These are phyloP conservation scores for Rousettus leschenaultii DNA, from an alignment of 2,113 vertebrate species.

Conservation along the genomic window DNA sequence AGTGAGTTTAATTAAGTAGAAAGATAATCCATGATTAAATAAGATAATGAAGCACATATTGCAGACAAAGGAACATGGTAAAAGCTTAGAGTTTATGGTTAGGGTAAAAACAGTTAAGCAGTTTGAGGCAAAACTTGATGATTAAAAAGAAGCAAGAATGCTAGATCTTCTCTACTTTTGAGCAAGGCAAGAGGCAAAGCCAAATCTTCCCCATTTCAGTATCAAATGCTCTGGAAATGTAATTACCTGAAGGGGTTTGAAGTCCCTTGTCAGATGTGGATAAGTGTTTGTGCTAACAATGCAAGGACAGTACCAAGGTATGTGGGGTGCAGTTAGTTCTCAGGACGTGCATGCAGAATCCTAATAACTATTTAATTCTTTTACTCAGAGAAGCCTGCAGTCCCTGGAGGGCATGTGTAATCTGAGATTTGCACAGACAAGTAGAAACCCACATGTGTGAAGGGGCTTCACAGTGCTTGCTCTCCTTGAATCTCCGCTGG, in stretches of 20 bases:
- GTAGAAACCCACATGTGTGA: background rate
- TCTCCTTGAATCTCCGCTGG: background rate
- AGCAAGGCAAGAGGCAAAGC: background rate
- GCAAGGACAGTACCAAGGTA: background rate
- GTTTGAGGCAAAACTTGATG: conserved; percentile 19
- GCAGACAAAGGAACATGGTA: background rate
- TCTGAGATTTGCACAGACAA: background rate
- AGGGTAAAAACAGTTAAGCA: conserved; percentile 3
- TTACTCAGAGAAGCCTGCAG: background rate
- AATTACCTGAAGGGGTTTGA: conserved; percentile 57
- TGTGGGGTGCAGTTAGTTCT: background rate
- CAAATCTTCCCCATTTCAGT: conserved; percentile 34
- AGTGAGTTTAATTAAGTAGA: conserved; percentile 65
- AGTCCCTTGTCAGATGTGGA: conserved; percentile 46
- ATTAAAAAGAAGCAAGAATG: conserved; percentile 12
- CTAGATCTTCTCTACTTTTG: conserved; percentile 43
- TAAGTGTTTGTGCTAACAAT: conserved; percentile 54
- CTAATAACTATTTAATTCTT: conserved; percentile 52
- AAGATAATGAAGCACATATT: conserved; percentile 42
- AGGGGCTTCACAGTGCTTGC: background rate
- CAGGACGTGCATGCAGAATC: background rate
- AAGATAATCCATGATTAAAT: conserved; percentile 54
- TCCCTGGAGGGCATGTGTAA: background rate
- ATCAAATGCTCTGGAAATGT: conserved; percentile 54
- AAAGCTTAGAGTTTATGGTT: background rate